Conservation (phyloP, 2,797 vertebrate genomes). For the Alfaro cultratus region DNA sequence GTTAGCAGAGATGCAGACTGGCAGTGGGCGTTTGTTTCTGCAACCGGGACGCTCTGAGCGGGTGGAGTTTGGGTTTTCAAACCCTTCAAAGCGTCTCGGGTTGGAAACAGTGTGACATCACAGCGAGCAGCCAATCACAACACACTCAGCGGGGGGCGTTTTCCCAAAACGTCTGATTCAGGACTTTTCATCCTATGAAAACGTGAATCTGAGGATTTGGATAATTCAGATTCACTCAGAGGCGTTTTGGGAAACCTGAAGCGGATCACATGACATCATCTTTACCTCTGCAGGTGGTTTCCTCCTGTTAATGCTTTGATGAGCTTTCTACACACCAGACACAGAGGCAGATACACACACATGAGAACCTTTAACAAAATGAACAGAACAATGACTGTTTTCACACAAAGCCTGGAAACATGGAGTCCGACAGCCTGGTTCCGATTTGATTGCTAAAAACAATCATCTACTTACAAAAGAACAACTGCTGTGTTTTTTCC, state of each 20-base stretch:
- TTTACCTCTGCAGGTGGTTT: conserved; percentile 88
- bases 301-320: conserved; percentile 87
- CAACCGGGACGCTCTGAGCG: conserved; percentile 35
- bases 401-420: neutral
- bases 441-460: neutral
- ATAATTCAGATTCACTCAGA: conserved; percentile 9
- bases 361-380: conserved; percentile 26
- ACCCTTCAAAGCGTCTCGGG: conserved; percentile 41
- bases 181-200: neutral
- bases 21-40: conserved; percentile 34
- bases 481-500: neutral
- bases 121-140: conserved; percentile 38
- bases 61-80: conserved; percentile 24
- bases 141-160: conserved; percentile 26
- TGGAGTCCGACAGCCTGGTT: neutral
- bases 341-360: conserved; percentile 80
- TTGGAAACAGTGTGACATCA: conserved; percentile 53
- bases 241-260: conserved; percentile 61
- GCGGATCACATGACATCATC: conserved; percentile 58
- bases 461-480: neutral
- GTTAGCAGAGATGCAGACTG: conserved; percentile 58
- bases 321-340: conserved; percentile 91
- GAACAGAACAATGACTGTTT: neutral
- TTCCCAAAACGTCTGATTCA: conserved; percentile 60
- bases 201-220: neutral